Evolutionary conservation across 2,888 invertebrate species (phyloP), one percentile per base, ranked within the genome.

Genomic region (Diarsia rubi): DNA sequence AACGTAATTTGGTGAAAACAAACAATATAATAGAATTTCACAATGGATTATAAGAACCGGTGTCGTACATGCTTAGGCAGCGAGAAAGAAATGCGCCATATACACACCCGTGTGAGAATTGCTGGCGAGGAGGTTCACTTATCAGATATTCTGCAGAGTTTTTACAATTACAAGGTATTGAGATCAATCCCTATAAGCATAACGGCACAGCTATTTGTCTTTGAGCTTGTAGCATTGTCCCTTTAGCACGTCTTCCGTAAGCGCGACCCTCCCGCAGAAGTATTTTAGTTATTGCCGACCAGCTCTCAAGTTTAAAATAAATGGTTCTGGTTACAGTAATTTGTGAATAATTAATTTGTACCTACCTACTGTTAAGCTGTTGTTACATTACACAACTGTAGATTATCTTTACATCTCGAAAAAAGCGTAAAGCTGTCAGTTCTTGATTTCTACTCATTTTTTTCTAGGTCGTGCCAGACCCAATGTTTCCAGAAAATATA

Each of bases 41-140:
- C 60, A 80, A 95, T 96, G 96, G 91, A 90, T 86, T 93, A 91
- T 73, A 93, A 91, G 86, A 89, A 92, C 57, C 90, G 91, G 47
- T 96, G 96, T 84, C 92, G 96, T 54, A 96, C 96, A 44, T 97
- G 96, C 78, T 85, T 97, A 78, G 90, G 91, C 6, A 91, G 81
- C 66, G 91, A 91, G 44, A 94, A 92, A 86, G 94, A 95, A 87
- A 95, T 95, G 94, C 93, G 94, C 27, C 90, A 92, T 79, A 86
- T 97, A 64, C 89, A 94, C 78, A 90, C 94, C 2, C 80, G 83
- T 47, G 88, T 96, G 66, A 86, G 89, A 64, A 94, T 96, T 70
- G 90, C 93, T 44, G 95, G 95, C 14, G 91, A 93, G 66, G 91
- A 93, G 63, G 91, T 96, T 62, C 89, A 88, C 24, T 78, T 96